A percentile compares a stretch with the other conserved stretches of the same genome.
These are phyloP conservation scores for Adelges cooleyi DNA, from an alignment of 1,140 invertebrate genomes.

Conservation along the genomic window DNA sequence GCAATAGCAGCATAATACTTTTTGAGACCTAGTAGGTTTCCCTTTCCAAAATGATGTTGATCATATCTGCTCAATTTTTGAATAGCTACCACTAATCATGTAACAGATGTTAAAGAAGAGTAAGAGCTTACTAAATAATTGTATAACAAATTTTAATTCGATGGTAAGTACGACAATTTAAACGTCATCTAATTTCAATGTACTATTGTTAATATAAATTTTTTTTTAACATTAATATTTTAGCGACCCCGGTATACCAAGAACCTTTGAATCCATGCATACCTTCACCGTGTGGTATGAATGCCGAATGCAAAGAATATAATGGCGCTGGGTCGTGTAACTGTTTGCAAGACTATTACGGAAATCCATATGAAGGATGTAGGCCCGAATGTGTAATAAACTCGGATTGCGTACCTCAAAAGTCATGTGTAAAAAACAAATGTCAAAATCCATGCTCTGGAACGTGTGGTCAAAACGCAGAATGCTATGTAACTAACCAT, in stretches of 20 bases:
- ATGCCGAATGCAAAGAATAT: conserved; percentile 49
- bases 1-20: conserved; percentile 33
- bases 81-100: conserved; percentile 39
- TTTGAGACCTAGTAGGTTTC: conserved; percentile 48
- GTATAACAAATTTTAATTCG: conserved; percentile 14
- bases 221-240: neutral
- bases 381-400: conserved; percentile 57
- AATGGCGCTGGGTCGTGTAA: conserved; percentile 48
- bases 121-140: conserved; percentile 27
- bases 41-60: conserved; percentile 51
- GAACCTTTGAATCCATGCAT: conserved; percentile 40
- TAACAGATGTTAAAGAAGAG: conserved; percentile 40
- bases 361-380: conserved; percentile 53
- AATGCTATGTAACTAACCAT: conserved; percentile 46
- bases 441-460: conserved; percentile 54
- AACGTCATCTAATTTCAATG: too few relatives aligned
- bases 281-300: conserved; percentile 50
- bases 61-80: conserved; percentile 54
- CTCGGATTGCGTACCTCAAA: conserved; percentile 52
- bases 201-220: neutral
- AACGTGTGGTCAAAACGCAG: conserved; percentile 43
- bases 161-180: conserved; percentile 19
- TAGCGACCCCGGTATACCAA: conserved; percentile 36
- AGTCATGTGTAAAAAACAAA: conserved; percentile 55
- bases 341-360: conserved; percentile 49